Evolutionary conservation across 2,113 vertebrate species (phyloP), one percentile per base, ranked within the genome.

Genomic region (Pygoscelis antarcticus): DNA sequence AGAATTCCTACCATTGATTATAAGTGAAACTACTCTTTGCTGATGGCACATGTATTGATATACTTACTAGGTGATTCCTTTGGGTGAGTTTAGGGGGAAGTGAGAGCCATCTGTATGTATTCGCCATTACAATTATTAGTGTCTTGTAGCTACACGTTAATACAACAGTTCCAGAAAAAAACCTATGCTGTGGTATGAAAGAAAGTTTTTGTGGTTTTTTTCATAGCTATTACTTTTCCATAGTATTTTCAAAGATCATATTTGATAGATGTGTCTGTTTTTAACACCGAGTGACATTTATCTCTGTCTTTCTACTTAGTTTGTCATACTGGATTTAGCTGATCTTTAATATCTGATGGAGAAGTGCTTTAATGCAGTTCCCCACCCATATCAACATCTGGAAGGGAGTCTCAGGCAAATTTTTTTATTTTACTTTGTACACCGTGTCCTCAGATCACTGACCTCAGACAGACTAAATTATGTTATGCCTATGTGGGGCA

Each of bases 381-480:
- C 38, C 42, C 57, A 71, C 44, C 34, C 57, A 11, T 82, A 46
- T 52, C 38, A 89, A 90, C 85, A 95, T 76, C 78, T 95, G 78
- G 70, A 96, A 87, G 70, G 95, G 13, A 36, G 49, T 95, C 60
- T 69, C 34, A 75, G 61, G 52, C 20, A 46, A 36, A 2, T 47
- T 58, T 78, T 78, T 87, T 94, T 72, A 1, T 58, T 96, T 90
- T 69, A 58, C 61, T 86, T 81, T 87, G 29, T 92, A 75, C 44
- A 42, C 12, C 1, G 0, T 79, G 44, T 95, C 62, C 40, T 93
- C 66, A 83, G 54, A 80, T 83, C 30, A 60, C 42, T 78, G 85
- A 93, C 78, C 96, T 85, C 71, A 94, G 78, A 47, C 66, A 70
- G 32, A 71, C n/a, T 66, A 84, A 92, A 86, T 91, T 83, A 83